Conservation (phyloP, 2,797 vertebrate species). For the Centropyge bicolor region DNA sequence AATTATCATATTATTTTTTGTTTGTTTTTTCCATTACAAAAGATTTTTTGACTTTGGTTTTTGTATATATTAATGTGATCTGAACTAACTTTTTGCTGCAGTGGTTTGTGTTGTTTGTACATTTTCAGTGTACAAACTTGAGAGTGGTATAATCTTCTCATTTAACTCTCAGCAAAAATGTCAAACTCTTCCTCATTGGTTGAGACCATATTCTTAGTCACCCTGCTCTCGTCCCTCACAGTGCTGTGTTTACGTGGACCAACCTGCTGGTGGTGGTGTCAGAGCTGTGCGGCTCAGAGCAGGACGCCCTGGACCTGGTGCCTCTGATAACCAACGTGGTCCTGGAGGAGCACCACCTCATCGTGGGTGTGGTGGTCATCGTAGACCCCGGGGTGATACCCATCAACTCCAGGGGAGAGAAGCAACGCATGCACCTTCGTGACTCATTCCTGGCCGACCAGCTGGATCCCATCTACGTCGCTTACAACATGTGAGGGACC, state of each 20-base stretch:
- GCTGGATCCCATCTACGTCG: constrained; percentile 98
- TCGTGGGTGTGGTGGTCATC: constrained; percentile 97
- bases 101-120: neutral
- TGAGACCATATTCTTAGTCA: neutral
- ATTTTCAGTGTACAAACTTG: neutral
- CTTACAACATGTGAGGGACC: constrained; percentile 95
- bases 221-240: constrained; percentile 57
- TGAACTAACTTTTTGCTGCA: neutral
- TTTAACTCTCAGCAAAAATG: neutral
- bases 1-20: neutral
- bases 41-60: neutral
- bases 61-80: neutral
- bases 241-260: constrained; percentile 99
- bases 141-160: neutral
- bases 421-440: constrained; percentile 98
- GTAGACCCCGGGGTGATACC: constrained; percentile 98
- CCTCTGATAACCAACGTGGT: constrained; percentile 98
- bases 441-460: constrained; percentile 99
- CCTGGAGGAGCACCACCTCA: constrained; percentile 97
- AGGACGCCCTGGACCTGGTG: constrained; percentile 97
- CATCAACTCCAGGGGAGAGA: constrained; percentile 99
- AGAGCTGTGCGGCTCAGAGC: constrained; percentile 97
- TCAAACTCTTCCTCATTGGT: too few species aligned
- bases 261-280: constrained; percentile 98
- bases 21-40: too few species aligned